Evolutionary conservation across 2,797 vertebrate genomes (phyloP).

Genomic region (Alca torda): DNA sequence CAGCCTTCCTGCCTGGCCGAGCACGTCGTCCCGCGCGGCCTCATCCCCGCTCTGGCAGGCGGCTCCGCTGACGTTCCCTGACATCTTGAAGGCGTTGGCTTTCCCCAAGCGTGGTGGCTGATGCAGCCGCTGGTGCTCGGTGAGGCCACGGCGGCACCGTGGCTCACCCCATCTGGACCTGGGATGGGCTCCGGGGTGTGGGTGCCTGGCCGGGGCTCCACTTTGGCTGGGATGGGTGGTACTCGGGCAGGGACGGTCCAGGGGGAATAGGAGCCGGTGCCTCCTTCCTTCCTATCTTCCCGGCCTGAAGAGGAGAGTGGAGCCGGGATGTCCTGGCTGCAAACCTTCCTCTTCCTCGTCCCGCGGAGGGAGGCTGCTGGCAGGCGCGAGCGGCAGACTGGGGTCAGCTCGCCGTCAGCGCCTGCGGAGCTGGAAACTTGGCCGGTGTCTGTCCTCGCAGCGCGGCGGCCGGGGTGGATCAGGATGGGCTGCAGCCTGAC

Average conservation of each 20-base stretch:
- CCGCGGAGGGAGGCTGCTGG: not conserved
- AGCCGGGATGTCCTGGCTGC: slow-evolving; percentile 53
- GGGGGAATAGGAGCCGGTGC: not conserved
- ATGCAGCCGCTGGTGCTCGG: fast-evolving
- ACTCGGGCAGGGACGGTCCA: not conserved
- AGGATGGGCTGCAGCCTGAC: slow-evolving; percentile 76
- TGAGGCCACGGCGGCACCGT: not conserved
- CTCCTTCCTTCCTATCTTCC: slow-evolving; percentile 54
- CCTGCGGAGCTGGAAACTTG: slow-evolving; percentile 63
- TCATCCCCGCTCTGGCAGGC: not conserved
- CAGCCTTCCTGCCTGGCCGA: not conserved
- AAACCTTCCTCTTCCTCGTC: not conserved
- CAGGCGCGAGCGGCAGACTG: not conserved
- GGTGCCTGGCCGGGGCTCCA: not conserved
- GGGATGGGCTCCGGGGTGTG: not conserved
- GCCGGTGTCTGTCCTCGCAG: not conserved
- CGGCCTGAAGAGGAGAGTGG: not conserved
- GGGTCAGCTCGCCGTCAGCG: not conserved
- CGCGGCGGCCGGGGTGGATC: not conserved
- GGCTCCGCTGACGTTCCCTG: not conserved
- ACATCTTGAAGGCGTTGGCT: not conserved
- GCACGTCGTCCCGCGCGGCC: not conserved
- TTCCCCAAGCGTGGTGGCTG: not conserved
- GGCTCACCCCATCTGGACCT: not conserved
- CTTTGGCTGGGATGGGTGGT: not conserved